phyloP scores from a whole-genome alignment of 1,140 invertebrate species.

The Manduca sexta region DNA sequence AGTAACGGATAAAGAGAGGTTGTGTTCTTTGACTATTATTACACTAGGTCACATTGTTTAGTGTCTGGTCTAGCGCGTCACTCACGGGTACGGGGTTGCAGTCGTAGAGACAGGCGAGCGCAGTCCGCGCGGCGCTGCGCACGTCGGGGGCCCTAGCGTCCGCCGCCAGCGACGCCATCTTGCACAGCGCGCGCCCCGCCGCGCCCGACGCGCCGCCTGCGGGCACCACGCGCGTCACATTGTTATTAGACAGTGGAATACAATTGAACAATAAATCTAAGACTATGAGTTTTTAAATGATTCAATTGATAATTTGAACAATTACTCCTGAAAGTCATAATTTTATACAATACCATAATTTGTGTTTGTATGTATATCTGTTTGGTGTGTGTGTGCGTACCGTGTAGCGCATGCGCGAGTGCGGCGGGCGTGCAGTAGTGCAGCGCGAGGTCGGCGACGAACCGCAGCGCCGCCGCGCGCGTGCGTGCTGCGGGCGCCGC shows the following conservation, averaged over 20 bases:
- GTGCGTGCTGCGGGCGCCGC: conserved; percentile 93
- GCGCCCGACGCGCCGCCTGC: conserved; percentile 43
- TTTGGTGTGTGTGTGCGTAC: conserved; percentile 16
- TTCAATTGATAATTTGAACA: too few species aligned
- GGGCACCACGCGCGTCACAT: neutral
- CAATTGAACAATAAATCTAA: neutral
- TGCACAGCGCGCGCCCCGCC: conserved; percentile 76
- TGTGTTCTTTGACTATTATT: too few species aligned
- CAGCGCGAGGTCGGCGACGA: conserved; percentile 81
- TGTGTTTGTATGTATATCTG: neutral
- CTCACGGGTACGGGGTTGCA: conserved; percentile 86
- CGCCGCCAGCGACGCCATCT: conserved; percentile 78
- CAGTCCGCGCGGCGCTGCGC: conserved; percentile 83
- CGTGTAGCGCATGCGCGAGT: conserved; percentile 59
- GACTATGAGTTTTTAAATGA: too few species aligned
- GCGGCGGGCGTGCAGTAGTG: conserved; percentile 71
- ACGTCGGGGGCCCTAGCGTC: conserved; percentile 86
- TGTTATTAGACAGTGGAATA: too few species aligned
- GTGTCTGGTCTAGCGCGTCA: conserved; percentile 1
- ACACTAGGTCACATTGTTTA: conserved; percentile 10
- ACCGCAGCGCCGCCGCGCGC: conserved; percentile 83
- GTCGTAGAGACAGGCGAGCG: conserved; percentile 91
- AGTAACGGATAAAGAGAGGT: too few species aligned
- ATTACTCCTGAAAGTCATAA: too few species aligned
- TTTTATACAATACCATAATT: too few species aligned